These are phyloP conservation scores for Hippocampus barbouri DNA, from an alignment of 2,113 vertebrate genomes.

Conservation along the genomic window DNA sequence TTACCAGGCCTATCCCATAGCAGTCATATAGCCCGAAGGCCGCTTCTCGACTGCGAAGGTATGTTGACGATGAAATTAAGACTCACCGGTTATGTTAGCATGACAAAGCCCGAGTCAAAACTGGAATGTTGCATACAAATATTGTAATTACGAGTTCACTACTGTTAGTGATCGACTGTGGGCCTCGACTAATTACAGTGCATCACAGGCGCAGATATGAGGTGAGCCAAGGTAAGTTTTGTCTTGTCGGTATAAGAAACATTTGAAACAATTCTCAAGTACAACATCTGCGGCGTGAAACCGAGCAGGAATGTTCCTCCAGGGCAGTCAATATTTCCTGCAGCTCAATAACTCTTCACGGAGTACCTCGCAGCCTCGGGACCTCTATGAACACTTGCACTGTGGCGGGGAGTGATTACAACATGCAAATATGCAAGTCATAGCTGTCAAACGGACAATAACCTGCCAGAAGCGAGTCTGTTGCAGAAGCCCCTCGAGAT, in stretches of 20 bases:
- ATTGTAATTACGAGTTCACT: not conserved
- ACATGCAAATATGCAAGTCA: slow-evolving; percentile 26
- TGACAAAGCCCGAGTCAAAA: not conserved
- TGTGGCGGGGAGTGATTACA: not conserved
- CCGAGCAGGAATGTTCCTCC: slow-evolving; percentile 1
- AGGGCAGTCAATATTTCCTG: slow-evolving; percentile 17
- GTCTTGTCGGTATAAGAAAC: not conserved
- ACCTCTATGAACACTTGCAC: not conserved
- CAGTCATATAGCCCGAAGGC: slow-evolving; percentile 23
- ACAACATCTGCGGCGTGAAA: slow-evolving; percentile 12
- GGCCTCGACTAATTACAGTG: not conserved
- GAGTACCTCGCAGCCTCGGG: slow-evolving; percentile 5
- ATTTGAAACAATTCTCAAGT: slow-evolving; percentile 2
- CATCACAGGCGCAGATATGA: slow-evolving; percentile 4
- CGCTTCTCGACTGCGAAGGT: slow-evolving; percentile 6
- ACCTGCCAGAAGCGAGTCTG: slow-evolving; percentile 9
- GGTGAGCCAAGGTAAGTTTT: slow-evolving; percentile 41
- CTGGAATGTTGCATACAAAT: not conserved
- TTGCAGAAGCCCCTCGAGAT: slow-evolving; percentile 22
- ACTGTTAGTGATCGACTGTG: not conserved
- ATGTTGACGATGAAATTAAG: slow-evolving; percentile 5
- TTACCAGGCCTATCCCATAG: slow-evolving; percentile 10
- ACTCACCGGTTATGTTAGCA: not conserved
- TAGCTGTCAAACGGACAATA: slow-evolving; percentile 31
- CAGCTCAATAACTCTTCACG: slow-evolving; percentile 22